Evolutionary conservation across 2,888 invertebrate genomes (phyloP).

Genomic region (Lobophora halterata): DNA sequence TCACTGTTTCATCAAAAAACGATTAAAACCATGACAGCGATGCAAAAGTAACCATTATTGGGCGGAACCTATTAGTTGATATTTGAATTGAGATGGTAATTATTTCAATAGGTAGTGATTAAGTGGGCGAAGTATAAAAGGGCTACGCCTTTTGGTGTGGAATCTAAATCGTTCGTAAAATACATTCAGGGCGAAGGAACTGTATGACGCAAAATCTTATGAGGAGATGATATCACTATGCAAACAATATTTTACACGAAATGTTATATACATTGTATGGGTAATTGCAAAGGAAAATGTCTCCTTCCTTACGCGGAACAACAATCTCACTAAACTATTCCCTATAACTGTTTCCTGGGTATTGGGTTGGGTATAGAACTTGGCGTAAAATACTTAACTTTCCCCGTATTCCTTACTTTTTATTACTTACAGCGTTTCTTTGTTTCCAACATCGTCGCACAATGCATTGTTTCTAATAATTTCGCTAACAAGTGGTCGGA

Average conservation of each 20-base stretch:
- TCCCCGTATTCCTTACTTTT: slow-evolving; percentile 60
- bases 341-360: slow-evolving; percentile 41
- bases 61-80: slow-evolving; percentile 67
- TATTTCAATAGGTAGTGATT: slow-evolving; percentile 67
- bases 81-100: slow-evolving; percentile 76
- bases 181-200: slow-evolving; percentile 19
- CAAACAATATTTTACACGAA: slow-evolving; percentile 18
- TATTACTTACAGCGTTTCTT: slow-evolving; percentile 63
- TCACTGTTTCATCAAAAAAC: too few relatives aligned
- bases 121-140: slow-evolving; percentile 68
- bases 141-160: slow-evolving; percentile 60
- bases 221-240: slow-evolving; percentile 48
- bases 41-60: slow-evolving; percentile 39
- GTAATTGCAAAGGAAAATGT: slow-evolving; percentile 30
- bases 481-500: slow-evolving; percentile 60
- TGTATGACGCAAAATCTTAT: slow-evolving; percentile 41
- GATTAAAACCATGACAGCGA: slow-evolving; percentile 21
- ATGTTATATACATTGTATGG: slow-evolving; percentile 29
- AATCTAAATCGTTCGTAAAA: slow-evolving; percentile 44
- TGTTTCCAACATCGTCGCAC: slow-evolving; percentile 60
- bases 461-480: slow-evolving; percentile 69
- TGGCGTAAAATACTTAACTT: slow-evolving; percentile 46
- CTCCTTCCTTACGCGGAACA: slow-evolving; percentile 24
- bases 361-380: slow-evolving; percentile 34
- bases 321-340: slow-evolving; percentile 31